Evolutionary conservation across 2,797 vertebrate species (phyloP).

Genomic region (Coregonus suidteri): DNA sequence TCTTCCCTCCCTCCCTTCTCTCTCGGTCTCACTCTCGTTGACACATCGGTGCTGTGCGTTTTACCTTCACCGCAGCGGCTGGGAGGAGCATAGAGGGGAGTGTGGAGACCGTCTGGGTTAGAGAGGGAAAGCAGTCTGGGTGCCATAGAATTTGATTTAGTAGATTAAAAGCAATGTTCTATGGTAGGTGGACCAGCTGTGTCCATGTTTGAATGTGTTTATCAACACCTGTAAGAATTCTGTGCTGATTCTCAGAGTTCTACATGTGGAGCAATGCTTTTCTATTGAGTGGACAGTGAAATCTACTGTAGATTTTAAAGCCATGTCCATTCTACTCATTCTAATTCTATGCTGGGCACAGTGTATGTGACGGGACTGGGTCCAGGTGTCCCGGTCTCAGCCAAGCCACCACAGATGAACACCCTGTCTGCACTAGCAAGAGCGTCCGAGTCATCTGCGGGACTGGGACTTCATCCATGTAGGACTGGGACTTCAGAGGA

Average conservation of each 20-base stretch:
- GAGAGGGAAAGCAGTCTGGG: neutral
- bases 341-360: neutral
- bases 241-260: too few relatives aligned
- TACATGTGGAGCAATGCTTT: too few relatives aligned
- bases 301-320: too few relatives aligned
- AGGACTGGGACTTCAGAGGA: slow-evolving; percentile 17
- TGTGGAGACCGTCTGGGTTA: neutral
- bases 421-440: neutral
- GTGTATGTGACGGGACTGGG: slow-evolving; percentile 2
- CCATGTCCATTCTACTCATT: neutral
- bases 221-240: too few relatives aligned
- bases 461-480: too few relatives aligned
- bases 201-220: too few relatives aligned
- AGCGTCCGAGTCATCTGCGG: slow-evolving; percentile 28
- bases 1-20: neutral
- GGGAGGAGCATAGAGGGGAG: neutral
- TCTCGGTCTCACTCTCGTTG: slow-evolving; percentile 5
- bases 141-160: too few relatives aligned
- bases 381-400: slow-evolving; percentile 18
- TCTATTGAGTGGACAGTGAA: too few relatives aligned
- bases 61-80: neutral
- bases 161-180: neutral
- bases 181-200: too few relatives aligned
- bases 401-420: slow-evolving; percentile 17
- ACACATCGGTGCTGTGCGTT: slow-evolving; percentile 12